These are phyloP conservation scores for Penaeus japonicus DNA, from an alignment of 1,140 invertebrate species.

Conservation along the genomic window DNA sequence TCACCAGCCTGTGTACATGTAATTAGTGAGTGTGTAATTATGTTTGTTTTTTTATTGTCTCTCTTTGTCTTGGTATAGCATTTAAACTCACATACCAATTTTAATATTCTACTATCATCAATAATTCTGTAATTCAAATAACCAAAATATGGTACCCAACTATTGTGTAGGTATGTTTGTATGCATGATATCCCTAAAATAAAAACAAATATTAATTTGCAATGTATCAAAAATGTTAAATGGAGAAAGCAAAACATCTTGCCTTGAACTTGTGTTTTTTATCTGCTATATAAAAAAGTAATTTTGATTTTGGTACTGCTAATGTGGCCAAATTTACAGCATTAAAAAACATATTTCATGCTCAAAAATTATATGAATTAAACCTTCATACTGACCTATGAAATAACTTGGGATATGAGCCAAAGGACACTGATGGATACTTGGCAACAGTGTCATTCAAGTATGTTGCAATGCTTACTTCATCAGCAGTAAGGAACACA, in stretches of 20 bases:
- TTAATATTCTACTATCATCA: no score
- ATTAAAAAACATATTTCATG: no score
- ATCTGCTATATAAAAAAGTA: neutral
- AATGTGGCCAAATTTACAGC: neutral
- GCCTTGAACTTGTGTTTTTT: no score
- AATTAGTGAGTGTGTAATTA: no score
- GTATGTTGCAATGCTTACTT: constrained; percentile 68
- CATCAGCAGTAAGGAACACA: constrained; percentile 69
- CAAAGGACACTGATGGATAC: constrained; percentile 71
- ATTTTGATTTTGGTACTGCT: neutral
- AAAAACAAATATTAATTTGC: neutral
- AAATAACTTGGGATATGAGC: constrained; percentile 74
- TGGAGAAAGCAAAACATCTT: neutral
- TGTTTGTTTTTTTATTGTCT: no score
- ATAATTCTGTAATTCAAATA: no score
- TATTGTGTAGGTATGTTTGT: no score
- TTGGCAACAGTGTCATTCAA: constrained; percentile 68
- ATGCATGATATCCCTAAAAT: neutral
- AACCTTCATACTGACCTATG: constrained; percentile 61
- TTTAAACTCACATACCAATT: no score
- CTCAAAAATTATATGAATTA: neutral
- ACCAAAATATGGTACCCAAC: no score
- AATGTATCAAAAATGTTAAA: neutral
- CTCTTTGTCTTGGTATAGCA: no score
- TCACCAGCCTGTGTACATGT: no score